phyloP scores from a whole-genome alignment of 2,888 invertebrate species.

The Dioctria rufipes region DNA sequence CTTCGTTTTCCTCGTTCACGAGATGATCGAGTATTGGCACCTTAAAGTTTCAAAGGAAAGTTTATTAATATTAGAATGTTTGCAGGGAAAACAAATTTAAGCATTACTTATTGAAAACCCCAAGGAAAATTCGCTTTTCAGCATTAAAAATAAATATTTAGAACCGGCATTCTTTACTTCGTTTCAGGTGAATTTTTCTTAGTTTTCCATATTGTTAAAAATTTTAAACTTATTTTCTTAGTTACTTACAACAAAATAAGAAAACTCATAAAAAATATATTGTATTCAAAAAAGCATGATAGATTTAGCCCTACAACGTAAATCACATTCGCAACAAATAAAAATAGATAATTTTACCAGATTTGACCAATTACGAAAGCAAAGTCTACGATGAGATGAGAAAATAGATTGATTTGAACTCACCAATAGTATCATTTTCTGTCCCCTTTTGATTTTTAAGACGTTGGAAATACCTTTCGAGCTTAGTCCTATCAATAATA shows the following conservation, averaged over 20 bases:
- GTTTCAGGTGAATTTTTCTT: background rate
- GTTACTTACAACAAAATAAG: background rate
- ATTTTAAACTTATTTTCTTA: background rate
- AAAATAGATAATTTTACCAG: background rate
- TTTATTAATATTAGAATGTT: slow-evolving; percentile 5
- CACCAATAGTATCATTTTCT: slow-evolving; percentile 67
- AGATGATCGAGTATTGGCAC: slow-evolving; percentile 68
- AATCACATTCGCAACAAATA: slow-evolving; percentile 24
- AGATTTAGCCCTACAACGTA: slow-evolving; percentile 30
- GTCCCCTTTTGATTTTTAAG: slow-evolving; percentile 90
- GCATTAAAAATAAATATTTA: background rate
- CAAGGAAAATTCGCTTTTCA: background rate
- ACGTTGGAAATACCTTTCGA: slow-evolving; percentile 96
- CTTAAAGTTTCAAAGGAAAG: slow-evolving; percentile 60
- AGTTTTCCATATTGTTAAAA: background rate
- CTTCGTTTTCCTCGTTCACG: slow-evolving; percentile 70
- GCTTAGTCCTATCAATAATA: slow-evolving; percentile 96
- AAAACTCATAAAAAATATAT: background rate
- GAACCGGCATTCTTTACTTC: background rate
- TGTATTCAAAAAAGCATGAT: slow-evolving; percentile 39
- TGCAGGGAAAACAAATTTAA: background rate
- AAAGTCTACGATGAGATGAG: slow-evolving; percentile 34
- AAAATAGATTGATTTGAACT: slow-evolving; percentile 42
- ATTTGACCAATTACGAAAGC: slow-evolving; percentile 5
- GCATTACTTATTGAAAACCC: background rate